Percentiles rank a stretch among this genome's conserved stretches.
Evolutionary conservation across 1,140 invertebrate genomes (phyloP).

Genomic region (Ditylenchus dipsaci): DNA sequence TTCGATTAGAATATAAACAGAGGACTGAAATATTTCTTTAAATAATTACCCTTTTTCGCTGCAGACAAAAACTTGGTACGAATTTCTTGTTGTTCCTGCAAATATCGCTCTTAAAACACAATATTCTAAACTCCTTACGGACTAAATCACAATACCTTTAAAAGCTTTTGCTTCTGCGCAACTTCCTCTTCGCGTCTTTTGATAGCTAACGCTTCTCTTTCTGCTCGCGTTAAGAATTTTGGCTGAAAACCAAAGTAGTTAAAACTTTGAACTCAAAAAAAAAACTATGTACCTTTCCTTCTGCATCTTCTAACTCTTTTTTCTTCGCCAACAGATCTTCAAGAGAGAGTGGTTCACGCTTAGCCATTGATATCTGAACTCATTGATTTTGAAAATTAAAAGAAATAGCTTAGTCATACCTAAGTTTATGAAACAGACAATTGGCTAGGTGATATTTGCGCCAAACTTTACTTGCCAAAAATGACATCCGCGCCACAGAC

Average conservation of each 20-base stretch:
- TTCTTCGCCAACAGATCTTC: conserved; percentile 93
- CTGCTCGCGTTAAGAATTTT: conserved; percentile 92
- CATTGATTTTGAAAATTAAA: no score
- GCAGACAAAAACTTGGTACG: conserved; percentile 65
- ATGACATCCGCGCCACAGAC: no score
- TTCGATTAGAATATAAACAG: neutral
- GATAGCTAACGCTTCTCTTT: conserved; percentile 80
- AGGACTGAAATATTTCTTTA: neutral
- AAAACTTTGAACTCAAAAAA: neutral
- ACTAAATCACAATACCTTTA: conserved; percentile 33
- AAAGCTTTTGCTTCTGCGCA: conserved; percentile 66
- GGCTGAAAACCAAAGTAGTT: conserved; percentile 64
- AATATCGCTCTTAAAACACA: no score
- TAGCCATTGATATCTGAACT: conserved; percentile 54
- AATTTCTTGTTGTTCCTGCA: conserved; percentile 70
- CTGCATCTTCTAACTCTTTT: conserved; percentile 83
- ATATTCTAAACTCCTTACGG: no score
- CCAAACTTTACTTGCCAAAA: no score
- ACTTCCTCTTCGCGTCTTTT: conserved; percentile 78
- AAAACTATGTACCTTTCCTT: conserved; percentile 67
- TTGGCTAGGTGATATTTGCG: no score
- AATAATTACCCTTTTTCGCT: conserved; percentile 63
- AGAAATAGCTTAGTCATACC: no score
- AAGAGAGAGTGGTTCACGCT: conserved; percentile 84
- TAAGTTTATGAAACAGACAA: no score